These are phyloP conservation scores for Etheostoma spectabile DNA, from an alignment of 2,113 vertebrate species.

Conservation along the genomic window DNA sequence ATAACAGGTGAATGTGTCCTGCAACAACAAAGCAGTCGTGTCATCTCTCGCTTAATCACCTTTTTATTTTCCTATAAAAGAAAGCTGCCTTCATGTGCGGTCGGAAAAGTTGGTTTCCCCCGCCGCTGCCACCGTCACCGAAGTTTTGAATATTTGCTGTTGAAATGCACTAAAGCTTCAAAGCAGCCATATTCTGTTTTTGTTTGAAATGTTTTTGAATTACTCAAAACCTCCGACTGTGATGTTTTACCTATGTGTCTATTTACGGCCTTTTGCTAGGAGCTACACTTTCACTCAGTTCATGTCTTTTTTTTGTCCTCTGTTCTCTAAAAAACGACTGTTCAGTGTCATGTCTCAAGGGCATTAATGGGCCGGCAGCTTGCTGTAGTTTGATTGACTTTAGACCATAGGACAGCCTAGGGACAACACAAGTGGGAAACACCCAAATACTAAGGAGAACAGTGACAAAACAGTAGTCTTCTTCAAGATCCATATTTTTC, in stretches of 20 bases:
- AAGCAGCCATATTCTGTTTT: neutral
- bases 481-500: conserved; percentile 19
- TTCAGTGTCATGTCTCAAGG: conserved; percentile 66
- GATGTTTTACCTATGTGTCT: conserved; percentile 56
- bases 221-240: conserved; percentile 36
- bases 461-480: conserved; percentile 39
- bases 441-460: conserved; percentile 37
- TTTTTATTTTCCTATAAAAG: no score
- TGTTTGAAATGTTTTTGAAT: conserved; percentile 11
- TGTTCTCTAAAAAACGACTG: conserved; percentile 60
- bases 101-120: no score
- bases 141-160: no score
- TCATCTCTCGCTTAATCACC: no score
- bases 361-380: conserved; percentile 52
- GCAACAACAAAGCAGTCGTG: no score
- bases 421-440: conserved; percentile 34
- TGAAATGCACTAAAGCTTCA: no score
- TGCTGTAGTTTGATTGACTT: conserved; percentile 61
- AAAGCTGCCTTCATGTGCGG: no score
- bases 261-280: conserved; percentile 56
- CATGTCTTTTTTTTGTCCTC: conserved; percentile 49
- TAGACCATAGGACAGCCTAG: conserved; percentile 38
- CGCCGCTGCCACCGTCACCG: no score
- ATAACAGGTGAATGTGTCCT: no score
- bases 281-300: conserved; percentile 56